These are phyloP conservation scores for Rhea americana DNA, from an alignment of 2,113 vertebrate species.

Conservation along the genomic window DNA sequence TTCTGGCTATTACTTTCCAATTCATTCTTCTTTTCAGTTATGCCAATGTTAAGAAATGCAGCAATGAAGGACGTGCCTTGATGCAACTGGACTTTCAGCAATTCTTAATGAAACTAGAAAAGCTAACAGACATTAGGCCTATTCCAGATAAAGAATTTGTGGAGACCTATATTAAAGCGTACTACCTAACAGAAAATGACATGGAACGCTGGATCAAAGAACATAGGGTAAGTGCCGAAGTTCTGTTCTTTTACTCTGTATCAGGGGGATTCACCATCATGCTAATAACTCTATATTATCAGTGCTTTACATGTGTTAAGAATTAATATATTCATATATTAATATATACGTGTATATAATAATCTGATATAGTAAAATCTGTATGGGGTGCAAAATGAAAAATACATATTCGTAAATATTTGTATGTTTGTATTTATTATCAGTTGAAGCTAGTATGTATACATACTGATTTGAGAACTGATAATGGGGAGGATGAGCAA, in stretches of 20 bases:
- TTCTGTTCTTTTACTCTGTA: neutral
- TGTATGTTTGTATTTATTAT: neutral
- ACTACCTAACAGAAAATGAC: slow-evolving; percentile 97
- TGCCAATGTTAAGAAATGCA: slow-evolving; percentile 97
- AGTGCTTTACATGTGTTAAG: neutral
- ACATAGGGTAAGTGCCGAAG: slow-evolving; percentile 85
- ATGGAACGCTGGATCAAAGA: slow-evolving; percentile 99
- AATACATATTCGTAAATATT: neutral
- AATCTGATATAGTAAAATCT: neutral
- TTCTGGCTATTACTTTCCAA: neutral
- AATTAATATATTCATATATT: neutral
- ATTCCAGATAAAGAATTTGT: slow-evolving; percentile 99
- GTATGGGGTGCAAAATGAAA: neutral
- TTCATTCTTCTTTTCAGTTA: slow-evolving; percentile 78
- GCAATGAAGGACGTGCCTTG: slow-evolving; percentile 96
- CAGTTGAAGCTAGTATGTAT: neutral
- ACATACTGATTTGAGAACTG: neutral
- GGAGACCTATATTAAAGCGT: slow-evolving; percentile 98
- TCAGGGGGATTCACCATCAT: neutral
- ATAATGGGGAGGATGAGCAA: neutral
- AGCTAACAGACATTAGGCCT: slow-evolving; percentile 95
- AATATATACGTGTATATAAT: neutral
- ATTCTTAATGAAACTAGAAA: slow-evolving; percentile 98
- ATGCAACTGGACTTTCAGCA: slow-evolving; percentile 99
- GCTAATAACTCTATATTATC: neutral